Evolutionary conservation across 2,113 vertebrate species (phyloP).

Genomic region (Ranitomeya imitator): DNA sequence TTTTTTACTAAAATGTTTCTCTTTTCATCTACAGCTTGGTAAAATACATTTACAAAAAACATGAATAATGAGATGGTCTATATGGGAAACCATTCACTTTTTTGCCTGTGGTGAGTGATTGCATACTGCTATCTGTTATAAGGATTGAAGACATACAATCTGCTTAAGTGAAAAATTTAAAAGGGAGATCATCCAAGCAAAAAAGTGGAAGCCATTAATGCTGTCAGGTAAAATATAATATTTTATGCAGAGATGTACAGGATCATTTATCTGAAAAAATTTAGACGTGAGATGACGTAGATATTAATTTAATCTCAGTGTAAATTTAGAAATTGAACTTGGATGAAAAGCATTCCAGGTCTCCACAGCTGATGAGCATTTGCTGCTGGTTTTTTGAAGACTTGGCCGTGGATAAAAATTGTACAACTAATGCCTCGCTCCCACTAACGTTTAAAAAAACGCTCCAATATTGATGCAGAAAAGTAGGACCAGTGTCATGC

Average conservation of each 20-base stretch:
- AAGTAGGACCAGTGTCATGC: too few species aligned
- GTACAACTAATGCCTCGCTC: too few species aligned
- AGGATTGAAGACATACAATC: constrained; percentile 32
- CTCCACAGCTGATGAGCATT: background rate
- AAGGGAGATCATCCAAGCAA: constrained; percentile 44
- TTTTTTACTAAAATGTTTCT: background rate
- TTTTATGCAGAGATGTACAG: constrained; percentile 13
- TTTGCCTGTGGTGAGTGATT: constrained; percentile 26
- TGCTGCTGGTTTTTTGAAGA: background rate
- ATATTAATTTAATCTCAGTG: background rate
- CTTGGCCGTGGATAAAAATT: background rate
- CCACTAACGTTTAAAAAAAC: too few species aligned
- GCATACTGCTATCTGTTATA: constrained; percentile 11
- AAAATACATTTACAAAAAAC: background rate
- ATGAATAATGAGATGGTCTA: constrained; percentile 27
- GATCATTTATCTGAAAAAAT: constrained; percentile 28
- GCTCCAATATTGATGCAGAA: too few species aligned
- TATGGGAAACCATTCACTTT: constrained; percentile 20
- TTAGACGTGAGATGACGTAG: background rate
- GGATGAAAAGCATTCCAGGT: background rate
- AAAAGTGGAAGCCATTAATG: constrained; percentile 43
- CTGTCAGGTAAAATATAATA: constrained; percentile 37
- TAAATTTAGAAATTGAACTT: background rate
- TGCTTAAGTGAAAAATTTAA: constrained; percentile 41
- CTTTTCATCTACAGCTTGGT: constrained; percentile 3